Conservation (phyloP, 53 echinoderm and acorn worm species). For the Antedon mediterranea region DNA sequence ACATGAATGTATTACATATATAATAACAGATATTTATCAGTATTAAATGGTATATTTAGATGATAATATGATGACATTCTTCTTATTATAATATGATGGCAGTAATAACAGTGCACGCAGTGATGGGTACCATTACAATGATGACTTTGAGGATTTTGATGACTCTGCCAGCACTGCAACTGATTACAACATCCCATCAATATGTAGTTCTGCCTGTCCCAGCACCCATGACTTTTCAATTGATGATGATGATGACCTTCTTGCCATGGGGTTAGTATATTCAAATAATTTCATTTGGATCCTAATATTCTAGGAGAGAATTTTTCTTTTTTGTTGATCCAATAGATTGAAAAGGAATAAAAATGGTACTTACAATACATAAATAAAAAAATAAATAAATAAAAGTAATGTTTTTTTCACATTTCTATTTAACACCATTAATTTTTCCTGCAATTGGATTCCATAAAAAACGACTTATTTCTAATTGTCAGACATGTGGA, state of each 20-base stretch:
- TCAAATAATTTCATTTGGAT: not conserved
- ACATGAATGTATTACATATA: too few species aligned
- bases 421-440: too few species aligned
- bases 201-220: not conserved
- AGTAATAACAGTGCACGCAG: not conserved
- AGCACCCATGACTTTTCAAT: not conserved
- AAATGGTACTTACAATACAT: too few species aligned
- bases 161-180: not conserved
- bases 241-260: not conserved
- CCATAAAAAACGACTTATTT: not conserved
- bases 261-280: not conserved
- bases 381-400: too few species aligned
- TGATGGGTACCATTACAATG: not conserved
- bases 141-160: not conserved
- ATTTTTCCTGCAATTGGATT: too few species aligned
- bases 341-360: too few species aligned
- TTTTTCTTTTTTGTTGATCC: too few species aligned
- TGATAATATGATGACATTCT: not conserved
- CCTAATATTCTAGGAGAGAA: too few species aligned
- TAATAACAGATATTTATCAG: too few species aligned
- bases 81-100: not conserved
- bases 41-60: too few species aligned
- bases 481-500: not conserved
- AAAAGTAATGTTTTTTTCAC: too few species aligned
- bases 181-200: not conserved